Conservation (phyloP, 2,797 vertebrate genomes). For the Rhynchotus rufescens region DNA sequence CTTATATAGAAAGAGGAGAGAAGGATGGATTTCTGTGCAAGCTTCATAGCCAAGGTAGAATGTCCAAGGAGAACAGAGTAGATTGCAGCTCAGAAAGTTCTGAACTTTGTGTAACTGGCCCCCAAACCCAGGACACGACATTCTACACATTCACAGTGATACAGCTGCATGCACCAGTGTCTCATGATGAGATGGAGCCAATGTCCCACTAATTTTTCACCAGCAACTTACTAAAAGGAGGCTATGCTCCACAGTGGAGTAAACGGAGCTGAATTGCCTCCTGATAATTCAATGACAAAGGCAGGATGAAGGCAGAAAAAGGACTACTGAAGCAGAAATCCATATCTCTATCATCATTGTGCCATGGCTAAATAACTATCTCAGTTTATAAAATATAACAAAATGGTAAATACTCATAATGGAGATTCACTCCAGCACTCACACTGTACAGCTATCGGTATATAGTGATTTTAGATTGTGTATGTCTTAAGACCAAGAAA, state of each 20-base stretch:
- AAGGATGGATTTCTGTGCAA: not conserved
- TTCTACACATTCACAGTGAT: not conserved
- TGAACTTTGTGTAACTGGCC: not conserved
- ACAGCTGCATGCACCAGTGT: not conserved
- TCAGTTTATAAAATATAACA: not conserved
- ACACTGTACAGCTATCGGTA: not conserved
- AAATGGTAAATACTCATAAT: not conserved
- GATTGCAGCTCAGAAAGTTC: not conserved
- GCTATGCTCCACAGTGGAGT: not conserved
- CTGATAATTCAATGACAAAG: not conserved
- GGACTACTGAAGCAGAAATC: not conserved
- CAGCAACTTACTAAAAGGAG: not conserved
- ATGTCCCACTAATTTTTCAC: not conserved
- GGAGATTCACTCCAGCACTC: not conserved
- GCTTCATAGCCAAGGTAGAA: not conserved
- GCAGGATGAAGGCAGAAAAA: not conserved
- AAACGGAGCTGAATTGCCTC: not conserved
- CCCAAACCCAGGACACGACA: fast-evolving
- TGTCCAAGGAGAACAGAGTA: not conserved
- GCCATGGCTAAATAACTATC: not conserved
- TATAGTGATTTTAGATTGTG: not conserved
- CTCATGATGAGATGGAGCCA: not conserved
- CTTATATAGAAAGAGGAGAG: not conserved
- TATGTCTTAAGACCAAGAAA: constrained; percentile 18
- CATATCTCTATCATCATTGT: not conserved